Conservation (phyloP, 2,797 vertebrate species). For the Ctenosaura bakeri region DNA sequence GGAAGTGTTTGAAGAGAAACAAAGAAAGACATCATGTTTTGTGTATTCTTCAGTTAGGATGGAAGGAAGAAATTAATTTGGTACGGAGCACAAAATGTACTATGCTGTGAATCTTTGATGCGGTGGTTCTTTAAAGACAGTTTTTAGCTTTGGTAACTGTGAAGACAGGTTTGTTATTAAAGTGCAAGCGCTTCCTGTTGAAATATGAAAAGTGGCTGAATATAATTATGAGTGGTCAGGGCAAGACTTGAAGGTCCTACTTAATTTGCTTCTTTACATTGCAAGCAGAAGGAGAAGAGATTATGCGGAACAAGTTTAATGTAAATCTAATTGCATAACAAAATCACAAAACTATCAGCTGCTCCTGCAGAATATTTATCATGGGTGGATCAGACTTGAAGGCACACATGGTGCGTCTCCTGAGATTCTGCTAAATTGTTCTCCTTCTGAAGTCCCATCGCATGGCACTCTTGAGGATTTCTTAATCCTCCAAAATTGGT, state of each 20-base stretch:
- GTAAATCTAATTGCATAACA: neutral
- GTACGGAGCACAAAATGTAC: neutral
- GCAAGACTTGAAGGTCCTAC: neutral
- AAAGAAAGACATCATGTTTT: neutral
- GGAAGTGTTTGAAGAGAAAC: slow-evolving; percentile 21
- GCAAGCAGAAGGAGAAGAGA: neutral
- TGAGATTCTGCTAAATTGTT: neutral
- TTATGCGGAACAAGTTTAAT: neutral
- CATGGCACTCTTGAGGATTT: neutral
- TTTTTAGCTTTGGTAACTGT: neutral
- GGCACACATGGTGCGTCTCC: neutral
- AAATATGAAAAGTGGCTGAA: neutral
- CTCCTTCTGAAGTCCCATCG: neutral
- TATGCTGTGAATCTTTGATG: neutral
- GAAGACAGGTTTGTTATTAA: neutral
- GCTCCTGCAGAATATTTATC: neutral
- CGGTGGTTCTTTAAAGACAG: neutral
- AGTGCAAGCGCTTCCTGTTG: neutral
- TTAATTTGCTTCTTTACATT: neutral
- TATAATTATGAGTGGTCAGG: neutral
- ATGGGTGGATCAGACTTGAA: neutral
- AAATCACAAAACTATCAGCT: neutral
- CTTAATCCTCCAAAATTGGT: neutral
- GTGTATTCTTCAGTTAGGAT: neutral
- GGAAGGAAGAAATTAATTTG: neutral